Conservation (phyloP, 2,888 invertebrate species). For the Notodromas monacha region DNA sequence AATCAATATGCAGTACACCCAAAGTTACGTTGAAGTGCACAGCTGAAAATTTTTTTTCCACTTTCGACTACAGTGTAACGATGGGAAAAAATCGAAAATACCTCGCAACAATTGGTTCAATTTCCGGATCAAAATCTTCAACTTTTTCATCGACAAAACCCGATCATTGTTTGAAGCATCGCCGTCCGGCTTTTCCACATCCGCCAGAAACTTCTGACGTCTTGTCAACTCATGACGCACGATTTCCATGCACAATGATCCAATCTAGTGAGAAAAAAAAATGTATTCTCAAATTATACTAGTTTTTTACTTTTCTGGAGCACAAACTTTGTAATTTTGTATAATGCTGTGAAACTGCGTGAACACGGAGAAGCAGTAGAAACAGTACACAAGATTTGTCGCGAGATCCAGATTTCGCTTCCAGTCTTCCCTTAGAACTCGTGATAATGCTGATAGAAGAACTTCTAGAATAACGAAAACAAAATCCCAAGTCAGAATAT, state of each 20-base stretch:
- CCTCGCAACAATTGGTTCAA: slow-evolving; percentile 62
- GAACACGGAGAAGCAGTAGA: slow-evolving; percentile 86
- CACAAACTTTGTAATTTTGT: slow-evolving; percentile 54
- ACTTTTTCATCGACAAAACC: slow-evolving; percentile 38
- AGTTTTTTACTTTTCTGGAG: not conserved
- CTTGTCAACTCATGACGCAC: slow-evolving; percentile 74
- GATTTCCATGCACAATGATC: slow-evolving; percentile 81
- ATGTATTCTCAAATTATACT: not conserved
- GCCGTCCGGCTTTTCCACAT: slow-evolving; percentile 13
- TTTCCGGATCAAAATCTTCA: slow-evolving; percentile 48
- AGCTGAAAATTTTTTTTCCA: too few species aligned
- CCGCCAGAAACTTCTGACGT: slow-evolving; percentile 26
- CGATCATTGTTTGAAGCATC: slow-evolving; percentile 30
- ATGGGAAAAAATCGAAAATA: too few species aligned
- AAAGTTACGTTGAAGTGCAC: too few species aligned
- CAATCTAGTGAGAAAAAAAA: slow-evolving; percentile 29
- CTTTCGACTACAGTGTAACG: too few species aligned
- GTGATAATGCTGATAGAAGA: slow-evolving; percentile 64
- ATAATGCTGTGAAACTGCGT: slow-evolving; percentile 77
- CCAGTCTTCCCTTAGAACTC: slow-evolving; percentile 90
- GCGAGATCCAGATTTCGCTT: slow-evolving; percentile 77
- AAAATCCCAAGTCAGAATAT: slow-evolving; percentile 8
- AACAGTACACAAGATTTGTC: slow-evolving; percentile 80
- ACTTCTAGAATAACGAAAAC: slow-evolving; percentile 25
- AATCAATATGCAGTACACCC: too few species aligned